Base-by-base conservation (phyloP, 2,797 vertebrate genomes). In the Pipistrellus pipistrellus region DNA sequence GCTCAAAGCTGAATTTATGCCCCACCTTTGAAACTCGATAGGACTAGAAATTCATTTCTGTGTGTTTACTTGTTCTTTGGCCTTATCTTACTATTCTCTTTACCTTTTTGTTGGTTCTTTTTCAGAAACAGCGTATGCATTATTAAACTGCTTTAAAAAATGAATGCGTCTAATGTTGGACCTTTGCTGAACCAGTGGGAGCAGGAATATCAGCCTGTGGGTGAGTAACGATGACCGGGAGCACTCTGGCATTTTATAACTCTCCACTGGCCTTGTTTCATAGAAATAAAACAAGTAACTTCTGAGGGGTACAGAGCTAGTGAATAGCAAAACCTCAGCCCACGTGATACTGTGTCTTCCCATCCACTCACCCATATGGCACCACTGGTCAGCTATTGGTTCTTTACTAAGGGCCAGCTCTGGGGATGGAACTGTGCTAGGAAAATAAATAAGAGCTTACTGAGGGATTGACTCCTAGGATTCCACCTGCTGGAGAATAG, bases 1-100 rank as follows among this genome's bases (percentile, higher is more conserved):
- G 14, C 30, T 76, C 71, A 72, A 55, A 66, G 46, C 53, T 91
- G 83, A 95, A 90, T 88, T 62, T 55, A n/a, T 35, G 46, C 14
- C 27, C 32, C 20, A 48, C 13, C 8, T 76, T 95, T 80, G 13
- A 66, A 68, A 80, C 64, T 83, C 77, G 85, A 55, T 38, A 35
- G 27, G 38, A 62, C 12, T n/a, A 72, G 30, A 55, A 53, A 83
- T 84, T 75, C 25, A 68, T 68, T 88, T 66, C 25, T 44, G 20
- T 66, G 53, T 62, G 1, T 64, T 81, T 59, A 21, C 27, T 86
- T 68, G 84, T 57, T 32, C 23, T 83, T 76, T 32, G 44, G 3
- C 6, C 23, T 35, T 46, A 76, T 57, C 44, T 82, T 92, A 48
- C 23, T 94, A 14, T 90, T 38, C 21, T 6, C 35, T 87, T 71